Evolutionary conservation across 2,888 invertebrate genomes (phyloP).

Genomic region (Tetragonisca angustula): DNA sequence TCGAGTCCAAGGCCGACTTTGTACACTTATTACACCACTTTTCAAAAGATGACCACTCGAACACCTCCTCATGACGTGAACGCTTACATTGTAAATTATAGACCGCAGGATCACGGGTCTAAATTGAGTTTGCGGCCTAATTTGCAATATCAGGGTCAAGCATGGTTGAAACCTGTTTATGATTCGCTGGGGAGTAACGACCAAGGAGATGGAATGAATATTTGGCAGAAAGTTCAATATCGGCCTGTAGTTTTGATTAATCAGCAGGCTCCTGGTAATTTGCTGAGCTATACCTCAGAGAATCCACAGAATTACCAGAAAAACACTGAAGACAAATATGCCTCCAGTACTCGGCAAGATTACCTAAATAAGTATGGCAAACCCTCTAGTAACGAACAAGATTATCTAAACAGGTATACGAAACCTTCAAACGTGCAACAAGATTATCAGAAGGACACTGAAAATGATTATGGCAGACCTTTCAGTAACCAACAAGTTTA

Average conservation of each 20-base stretch:
- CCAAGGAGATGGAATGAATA: neutral
- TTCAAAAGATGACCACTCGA: constrained; percentile 43
- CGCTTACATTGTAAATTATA: constrained; percentile 35
- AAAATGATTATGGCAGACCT: neutral
- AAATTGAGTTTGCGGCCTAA: constrained; percentile 18
- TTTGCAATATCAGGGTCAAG: constrained; percentile 5
- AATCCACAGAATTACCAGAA: no score
- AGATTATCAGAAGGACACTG: neutral
- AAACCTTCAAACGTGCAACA: neutral
- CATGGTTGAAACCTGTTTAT: constrained; percentile 22
- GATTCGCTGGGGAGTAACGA: neutral
- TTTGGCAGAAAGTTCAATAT: constrained; percentile 42
- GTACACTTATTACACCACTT: constrained; percentile 70
- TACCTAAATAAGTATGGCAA: no score
- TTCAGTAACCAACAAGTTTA: neutral
- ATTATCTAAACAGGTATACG: neutral
- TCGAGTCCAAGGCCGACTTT: constrained; percentile 67
- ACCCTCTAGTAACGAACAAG: neutral
- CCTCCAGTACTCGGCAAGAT: no score
- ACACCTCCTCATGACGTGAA: constrained; percentile 32
- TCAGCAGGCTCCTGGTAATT: neutral
- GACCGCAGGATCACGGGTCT: constrained; percentile 13
- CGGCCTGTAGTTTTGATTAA: neutral
- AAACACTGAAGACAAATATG: no score
- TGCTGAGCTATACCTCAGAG: no score